Base-by-base conservation (phyloP, 2,113 vertebrate species). In the Alces alces region DNA sequence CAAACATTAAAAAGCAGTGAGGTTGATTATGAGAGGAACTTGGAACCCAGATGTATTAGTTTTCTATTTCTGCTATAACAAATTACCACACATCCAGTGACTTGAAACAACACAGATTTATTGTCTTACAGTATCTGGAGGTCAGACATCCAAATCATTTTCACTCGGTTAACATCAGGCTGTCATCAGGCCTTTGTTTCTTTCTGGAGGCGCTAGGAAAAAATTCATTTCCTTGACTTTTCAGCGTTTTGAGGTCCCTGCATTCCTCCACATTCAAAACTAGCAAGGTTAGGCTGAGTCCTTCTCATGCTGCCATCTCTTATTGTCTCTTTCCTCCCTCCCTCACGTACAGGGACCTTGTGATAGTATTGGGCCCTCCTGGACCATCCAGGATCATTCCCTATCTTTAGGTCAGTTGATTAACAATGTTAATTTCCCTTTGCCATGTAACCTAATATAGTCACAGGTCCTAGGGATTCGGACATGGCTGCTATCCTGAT, bases 31-130 rank as follows among this genome's bases (percentile, higher is more conserved):
- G 73, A 79, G 36, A 87, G 9, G 43, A 91, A 90, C 54, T 84
- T 88, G 58, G 66, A 84, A 73, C 47, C 39, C 36, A 83, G 50
- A 58, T 95, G 19, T 86, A 79, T 96, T 91, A 15, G 66, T 93
- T 91, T 96, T 80, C 92, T 92, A 30, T 60, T 70, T 64, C 70
- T 91, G 70, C 84, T 90, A 0, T 95, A 93, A 93, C 50, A 78
- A 64, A 94, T 78, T 9, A 83, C 60, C 43, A 89, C 73, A 96
- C 79, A 45, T 52, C 57, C 61, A 83, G 8, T 61, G 23, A n/a
- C 39, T 89, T 76, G 55, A 64, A 94, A 91, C 85, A 80, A 52
- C 91, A 57, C 36, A 47, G 78, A 43, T 89, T 33, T 82, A 39
- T 79, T 50, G 39, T 45, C 36, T 43, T 88, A 43, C 1, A 61